Evolutionary conservation across 2,888 invertebrate genomes (phyloP).

Genomic region (Pogonocherus hispidulus): DNA sequence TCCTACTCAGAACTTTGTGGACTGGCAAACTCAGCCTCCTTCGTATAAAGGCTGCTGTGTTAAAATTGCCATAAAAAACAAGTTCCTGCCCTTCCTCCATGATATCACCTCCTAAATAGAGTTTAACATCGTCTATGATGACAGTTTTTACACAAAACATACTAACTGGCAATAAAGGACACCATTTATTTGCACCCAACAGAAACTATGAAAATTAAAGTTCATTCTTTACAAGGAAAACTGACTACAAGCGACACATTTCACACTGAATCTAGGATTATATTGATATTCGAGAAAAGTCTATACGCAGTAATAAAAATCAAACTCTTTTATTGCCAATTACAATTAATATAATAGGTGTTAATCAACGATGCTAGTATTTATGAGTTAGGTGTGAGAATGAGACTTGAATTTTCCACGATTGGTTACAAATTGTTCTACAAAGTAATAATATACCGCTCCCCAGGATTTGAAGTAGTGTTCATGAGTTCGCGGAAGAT

Average conservation of each 20-base stretch:
- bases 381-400: background rate
- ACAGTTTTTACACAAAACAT: background rate
- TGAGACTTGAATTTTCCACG: too few species aligned
- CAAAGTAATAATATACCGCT: too few species aligned
- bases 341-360: background rate
- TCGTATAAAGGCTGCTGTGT: background rate
- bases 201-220: too few species aligned
- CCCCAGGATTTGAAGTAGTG: too few species aligned
- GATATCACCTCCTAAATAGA: background rate
- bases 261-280: too few species aligned
- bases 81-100: conserved; percentile 3
- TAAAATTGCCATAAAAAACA: background rate
- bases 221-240: too few species aligned
- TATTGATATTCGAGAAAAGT: too few species aligned
- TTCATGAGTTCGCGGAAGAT: too few species aligned
- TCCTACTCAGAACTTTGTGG: conserved; percentile 1
- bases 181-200: background rate
- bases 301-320: too few species aligned
- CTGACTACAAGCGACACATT: too few species aligned
- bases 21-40: conserved; percentile 8
- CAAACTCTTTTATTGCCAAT: background rate
- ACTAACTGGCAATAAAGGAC: conserved; percentile 4
- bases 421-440: too few species aligned
- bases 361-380: background rate
- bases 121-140: background rate